Percentiles rank a stretch among this genome's conserved stretches.
These are phyloP conservation scores for Tor tambroides DNA, from an alignment of 2,113 vertebrate genomes.

Conservation along the genomic window DNA sequence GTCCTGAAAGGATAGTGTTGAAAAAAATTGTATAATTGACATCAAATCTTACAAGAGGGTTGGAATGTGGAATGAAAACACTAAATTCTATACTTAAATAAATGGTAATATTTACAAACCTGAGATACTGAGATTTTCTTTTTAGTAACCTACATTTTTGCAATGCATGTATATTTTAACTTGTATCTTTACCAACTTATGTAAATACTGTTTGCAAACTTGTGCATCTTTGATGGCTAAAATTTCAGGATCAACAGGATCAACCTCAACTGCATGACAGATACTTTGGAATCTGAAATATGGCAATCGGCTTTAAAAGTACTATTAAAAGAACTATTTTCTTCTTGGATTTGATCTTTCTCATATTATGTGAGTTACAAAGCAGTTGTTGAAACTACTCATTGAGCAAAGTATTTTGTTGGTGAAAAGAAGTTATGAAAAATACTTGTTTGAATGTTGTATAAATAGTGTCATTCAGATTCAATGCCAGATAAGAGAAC, in stretches of 20 bases:
- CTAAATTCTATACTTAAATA: slow-evolving; percentile 82
- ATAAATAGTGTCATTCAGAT: background rate
- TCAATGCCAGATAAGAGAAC: background rate
- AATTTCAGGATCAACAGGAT: background rate
- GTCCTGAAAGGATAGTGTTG: slow-evolving; percentile 74
- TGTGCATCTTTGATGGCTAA: background rate
- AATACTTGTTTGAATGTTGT: background rate
- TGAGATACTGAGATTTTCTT: slow-evolving; percentile 29
- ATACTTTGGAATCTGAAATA: background rate
- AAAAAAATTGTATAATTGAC: slow-evolving; percentile 75
- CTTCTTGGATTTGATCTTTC: background rate
- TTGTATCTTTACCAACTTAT: background rate
- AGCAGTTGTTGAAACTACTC: background rate
- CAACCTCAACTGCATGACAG: background rate
- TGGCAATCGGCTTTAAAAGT: background rate
- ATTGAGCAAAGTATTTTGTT: background rate
- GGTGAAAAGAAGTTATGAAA: background rate
- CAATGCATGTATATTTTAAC: background rate
- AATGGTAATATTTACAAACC: slow-evolving; percentile 79
- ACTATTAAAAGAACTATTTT: background rate
- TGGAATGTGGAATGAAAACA: slow-evolving; percentile 72
- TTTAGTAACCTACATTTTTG: slow-evolving; percentile 29
- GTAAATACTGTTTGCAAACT: background rate
- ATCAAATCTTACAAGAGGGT: slow-evolving; percentile 76
- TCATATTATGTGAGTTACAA: background rate